phyloP scores from a whole-genome alignment of 2,888 invertebrate genomes.

The Candidula unifasciata region DNA sequence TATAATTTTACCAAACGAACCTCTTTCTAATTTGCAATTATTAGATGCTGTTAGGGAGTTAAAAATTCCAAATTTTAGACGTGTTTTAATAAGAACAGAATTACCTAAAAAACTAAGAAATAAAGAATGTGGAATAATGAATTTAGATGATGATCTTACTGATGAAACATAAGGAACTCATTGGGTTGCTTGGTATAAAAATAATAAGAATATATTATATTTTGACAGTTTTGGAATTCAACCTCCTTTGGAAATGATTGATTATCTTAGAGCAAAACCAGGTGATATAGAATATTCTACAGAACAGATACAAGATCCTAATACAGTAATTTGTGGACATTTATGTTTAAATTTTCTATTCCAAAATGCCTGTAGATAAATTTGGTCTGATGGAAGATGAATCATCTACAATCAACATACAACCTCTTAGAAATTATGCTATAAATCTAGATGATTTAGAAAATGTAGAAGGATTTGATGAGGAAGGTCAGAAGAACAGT shows the following conservation, averaged over 20 bases:
- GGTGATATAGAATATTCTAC: not conserved
- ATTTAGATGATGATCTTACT: constrained; percentile 27
- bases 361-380: no score
- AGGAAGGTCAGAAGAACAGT: not conserved
- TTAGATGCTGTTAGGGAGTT: constrained; percentile 7
- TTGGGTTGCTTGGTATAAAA: constrained; percentile 31
- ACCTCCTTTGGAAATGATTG: not conserved
- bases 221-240: not conserved
- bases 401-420: not conserved
- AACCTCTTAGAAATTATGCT: not conserved
- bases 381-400: no score
- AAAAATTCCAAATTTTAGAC: constrained; percentile 19
- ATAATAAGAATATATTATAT: not conserved
- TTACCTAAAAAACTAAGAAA: constrained; percentile 12
- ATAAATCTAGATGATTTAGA: constrained; percentile 17
- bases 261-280: constrained; percentile 13
- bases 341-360: not conserved
- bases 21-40: constrained; percentile 21
- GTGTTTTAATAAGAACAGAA: not conserved
- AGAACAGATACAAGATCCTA: not conserved
- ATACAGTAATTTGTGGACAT: constrained; percentile 14
- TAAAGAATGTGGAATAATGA: constrained; percentile 25
- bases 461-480: constrained; percentile 12
- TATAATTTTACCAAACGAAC: constrained; percentile 1
- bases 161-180: constrained; percentile 26